Evolutionary conservation across 2,797 vertebrate genomes (phyloP), one percentile per base, ranked within the genome.

Genomic region (Amblyopsis hoosieri): DNA sequence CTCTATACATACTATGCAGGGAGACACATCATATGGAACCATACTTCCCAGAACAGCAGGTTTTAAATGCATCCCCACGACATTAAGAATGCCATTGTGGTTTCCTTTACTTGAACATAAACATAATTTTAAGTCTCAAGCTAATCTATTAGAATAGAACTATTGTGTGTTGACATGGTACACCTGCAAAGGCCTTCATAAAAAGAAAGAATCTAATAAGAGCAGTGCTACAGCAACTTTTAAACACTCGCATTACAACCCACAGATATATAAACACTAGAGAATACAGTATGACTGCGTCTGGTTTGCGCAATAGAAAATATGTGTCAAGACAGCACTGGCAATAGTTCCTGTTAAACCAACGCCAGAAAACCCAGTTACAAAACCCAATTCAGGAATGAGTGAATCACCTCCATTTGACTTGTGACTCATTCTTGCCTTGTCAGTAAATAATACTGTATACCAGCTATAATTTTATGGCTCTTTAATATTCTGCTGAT

Each of bases 381-480:
- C 62, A 77, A 75, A 81, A 73, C 72, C 62, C 46, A 19, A 69
- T 64, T 47, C 68, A 86, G 88, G 86, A 85, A 84, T 84, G 72
- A 87, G 76, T 89, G 87, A 90, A 86, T 90, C 88, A 89, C 74
- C 74, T 75, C 72, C 55, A 69, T 76, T 77, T 79, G 71, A 69
- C 70, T 64, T 69, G 62, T 85, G 86, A 89, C 69, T 88, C 79
- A 88, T 57, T 74, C 71, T 51, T 77, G 72, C 78, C 81, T 86
- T n/a, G 31, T 77, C 66, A 65, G 68, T 68, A 85, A 86, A 74
- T 73, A 69, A 70, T 73, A 85, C 78, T 54, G 66, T 81, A 73
- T 54, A 70, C 66, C 47, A 80, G 62, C 64, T 72, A 65, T 50
- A 2, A 78, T 47, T 69, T 77, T 77, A 73, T 54, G 51, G 12